phyloP scores from a whole-genome alignment of 2,888 invertebrate genomes.

The Halocaridina rubra region DNA sequence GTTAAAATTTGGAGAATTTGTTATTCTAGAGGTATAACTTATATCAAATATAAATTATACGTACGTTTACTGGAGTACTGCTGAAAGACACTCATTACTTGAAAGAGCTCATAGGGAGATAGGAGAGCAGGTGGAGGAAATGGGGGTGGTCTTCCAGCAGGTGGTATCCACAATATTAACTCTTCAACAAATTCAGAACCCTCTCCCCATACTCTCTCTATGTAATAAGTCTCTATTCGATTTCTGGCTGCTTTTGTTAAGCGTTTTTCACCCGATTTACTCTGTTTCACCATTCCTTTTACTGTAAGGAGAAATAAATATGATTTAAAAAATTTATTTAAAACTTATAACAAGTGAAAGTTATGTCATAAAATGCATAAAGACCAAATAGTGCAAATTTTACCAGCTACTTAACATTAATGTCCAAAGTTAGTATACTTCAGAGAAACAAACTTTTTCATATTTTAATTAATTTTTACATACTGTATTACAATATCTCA shows the following conservation, averaged over 20 bases:
- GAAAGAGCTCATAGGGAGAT: constrained; percentile 34
- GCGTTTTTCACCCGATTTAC: constrained; percentile 55
- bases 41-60: too few relatives aligned
- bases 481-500: too few relatives aligned
- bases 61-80: constrained; percentile 51
- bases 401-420: too few relatives aligned
- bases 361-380: too few relatives aligned
- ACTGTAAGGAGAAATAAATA: constrained; percentile 48
- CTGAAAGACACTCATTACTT: constrained; percentile 40
- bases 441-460: too few relatives aligned
- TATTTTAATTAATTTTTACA: too few relatives aligned
- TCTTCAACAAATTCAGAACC: constrained; percentile 61
- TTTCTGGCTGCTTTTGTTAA: constrained; percentile 52
- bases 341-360: too few relatives aligned
- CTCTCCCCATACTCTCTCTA: constrained; percentile 62
- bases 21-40: too few relatives aligned
- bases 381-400: too few relatives aligned
- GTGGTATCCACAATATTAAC: constrained; percentile 56
- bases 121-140: constrained; percentile 57
- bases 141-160: constrained; percentile 45
- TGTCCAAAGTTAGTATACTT: too few relatives aligned
- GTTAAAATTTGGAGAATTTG: too few relatives aligned
- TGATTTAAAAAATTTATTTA: too few relatives aligned
- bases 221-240: constrained; percentile 58
- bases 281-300: constrained; percentile 56